Evolutionary conservation across 2,888 invertebrate genomes (phyloP).

Genomic region (Archips xylosteana): DNA sequence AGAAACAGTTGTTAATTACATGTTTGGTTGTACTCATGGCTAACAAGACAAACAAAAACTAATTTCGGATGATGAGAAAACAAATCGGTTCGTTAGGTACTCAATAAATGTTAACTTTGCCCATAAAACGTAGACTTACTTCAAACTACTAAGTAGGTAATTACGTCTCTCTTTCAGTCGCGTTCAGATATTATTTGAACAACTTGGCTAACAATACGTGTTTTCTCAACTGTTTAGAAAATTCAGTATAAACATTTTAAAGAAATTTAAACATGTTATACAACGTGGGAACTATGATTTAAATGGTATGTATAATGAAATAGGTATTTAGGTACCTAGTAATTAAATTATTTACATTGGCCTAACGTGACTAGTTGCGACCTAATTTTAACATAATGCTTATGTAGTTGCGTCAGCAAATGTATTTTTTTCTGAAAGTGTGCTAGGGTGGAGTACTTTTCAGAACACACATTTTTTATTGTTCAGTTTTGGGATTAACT

Average conservation of each 20-base stretch:
- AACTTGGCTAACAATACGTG: background rate
- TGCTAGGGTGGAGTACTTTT: too few relatives aligned
- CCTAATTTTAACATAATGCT: background rate
- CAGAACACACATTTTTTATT: too few relatives aligned
- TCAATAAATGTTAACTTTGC: background rate
- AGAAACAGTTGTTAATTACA: too few relatives aligned
- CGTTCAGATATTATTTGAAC: slow-evolving; percentile 2
- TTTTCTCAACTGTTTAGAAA: background rate
- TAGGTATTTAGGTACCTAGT: background rate
- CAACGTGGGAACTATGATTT: background rate
- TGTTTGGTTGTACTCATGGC: too few relatives aligned
- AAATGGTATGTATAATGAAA: background rate
- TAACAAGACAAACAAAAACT: background rate
- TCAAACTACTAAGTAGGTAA: background rate
- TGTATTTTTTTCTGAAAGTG: too few relatives aligned
- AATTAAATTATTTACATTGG: slow-evolving; percentile 8
- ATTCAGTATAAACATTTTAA: background rate
- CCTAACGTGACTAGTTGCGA: slow-evolving; percentile 8
- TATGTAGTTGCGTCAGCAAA: too few relatives aligned
- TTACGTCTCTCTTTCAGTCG: background rate
- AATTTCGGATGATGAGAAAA: background rate
- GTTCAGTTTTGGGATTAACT: too few relatives aligned
- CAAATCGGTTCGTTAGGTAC: background rate
- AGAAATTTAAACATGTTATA: background rate
- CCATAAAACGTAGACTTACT: background rate